Evolutionary conservation across 2,888 invertebrate genomes (phyloP), one percentile per base, ranked within the genome.

Genomic region (Zele albiditarsus): DNA sequence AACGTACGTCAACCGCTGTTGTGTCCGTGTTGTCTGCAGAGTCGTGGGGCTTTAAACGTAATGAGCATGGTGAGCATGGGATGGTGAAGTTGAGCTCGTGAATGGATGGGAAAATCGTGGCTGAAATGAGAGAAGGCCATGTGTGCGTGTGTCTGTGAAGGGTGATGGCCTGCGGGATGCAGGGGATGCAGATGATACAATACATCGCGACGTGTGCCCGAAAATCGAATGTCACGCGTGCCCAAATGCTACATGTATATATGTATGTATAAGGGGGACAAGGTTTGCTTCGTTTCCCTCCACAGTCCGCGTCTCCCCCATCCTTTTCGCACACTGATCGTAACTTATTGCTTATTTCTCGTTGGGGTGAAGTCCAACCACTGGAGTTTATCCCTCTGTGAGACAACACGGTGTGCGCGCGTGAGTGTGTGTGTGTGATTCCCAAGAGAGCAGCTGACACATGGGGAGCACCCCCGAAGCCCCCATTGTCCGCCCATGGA

Each of bases 331-430:
- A 33, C 60, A 65, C 27, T 20, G 31, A 80, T 80, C 84, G 84
- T 88, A 85, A 87, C 86, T 88, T 88, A 88, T 88, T 87, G 84
- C 87, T 87, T 87, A 84, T 88, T 85, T 86, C 83, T 82, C 83
- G 82, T 79, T 82, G 78, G 80, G 80, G 80, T 80, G 81, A 75
- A 73, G 77, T 68, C 71, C 74, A 73, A 73, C 73, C 66, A 46
- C 67, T 63, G 49, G 90, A 90, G 87, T 88, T 86, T 84, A 53
- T 33, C 57, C 69, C 76, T 70, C 66, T 16, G 63, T 58, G 70
- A 68, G 73, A 73, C 46, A 53, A 62, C 74, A 68, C 33, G 71
- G 38, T 42, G 23, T n/a, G 8, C 20, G 23, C n/a, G 20, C n/a
- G 38, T 46, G 16, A 16, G 5, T n/a, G n/a, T 46, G 46, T 53